Evolutionary conservation across 2,888 invertebrate genomes (phyloP), one percentile per base, ranked within the genome.

Genomic region (Cryptosula pallasiana): DNA sequence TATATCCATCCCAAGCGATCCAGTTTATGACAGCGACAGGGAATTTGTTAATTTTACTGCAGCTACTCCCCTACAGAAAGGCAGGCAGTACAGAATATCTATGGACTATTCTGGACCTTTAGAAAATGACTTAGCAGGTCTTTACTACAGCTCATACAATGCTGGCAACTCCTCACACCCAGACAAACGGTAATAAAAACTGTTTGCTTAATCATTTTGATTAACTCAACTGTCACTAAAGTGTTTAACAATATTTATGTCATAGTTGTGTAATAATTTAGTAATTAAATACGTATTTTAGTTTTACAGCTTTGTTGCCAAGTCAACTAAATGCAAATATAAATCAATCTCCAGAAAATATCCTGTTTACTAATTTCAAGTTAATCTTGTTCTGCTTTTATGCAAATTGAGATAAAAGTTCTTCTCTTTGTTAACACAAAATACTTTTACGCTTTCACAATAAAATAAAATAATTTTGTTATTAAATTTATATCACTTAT

Each of bases 141-240:
- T 77, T 58, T 77, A 77, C 72, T 57, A 72, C 23, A 76, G 75
- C 71, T 73, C 75, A 32, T 77, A 77, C 58, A 72, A 71, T n/a
- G n/a, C n/a, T n/a, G n/a, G n/a, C n/a, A n/a, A n/a, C n/a, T n/a
- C n/a, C n/a, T n/a, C n/a, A n/a, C n/a, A n/a, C n/a, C n/a, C n/a
- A n/a, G n/a, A n/a, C n/a, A n/a, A n/a, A n/a, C n/a, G n/a, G n/a
- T n/a, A n/a, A n/a, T n/a, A n/a, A n/a, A n/a, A n/a, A n/a, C n/a
- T n/a, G n/a, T n/a, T n/a, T n/a, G n/a, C n/a, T n/a, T n/a, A n/a
- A n/a, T n/a, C n/a, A n/a, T n/a, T n/a, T n/a, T n/a, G n/a, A n/a
- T n/a, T n/a, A n/a, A n/a, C n/a, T n/a, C n/a, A n/a, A n/a, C n/a
- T n/a, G n/a, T n/a, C n/a, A 45, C 5, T 45, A 45, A 13, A 13